These are phyloP conservation scores for Reticulitermes lucifugus DNA, from an alignment of 2,888 invertebrate genomes.

Conservation along the genomic window DNA sequence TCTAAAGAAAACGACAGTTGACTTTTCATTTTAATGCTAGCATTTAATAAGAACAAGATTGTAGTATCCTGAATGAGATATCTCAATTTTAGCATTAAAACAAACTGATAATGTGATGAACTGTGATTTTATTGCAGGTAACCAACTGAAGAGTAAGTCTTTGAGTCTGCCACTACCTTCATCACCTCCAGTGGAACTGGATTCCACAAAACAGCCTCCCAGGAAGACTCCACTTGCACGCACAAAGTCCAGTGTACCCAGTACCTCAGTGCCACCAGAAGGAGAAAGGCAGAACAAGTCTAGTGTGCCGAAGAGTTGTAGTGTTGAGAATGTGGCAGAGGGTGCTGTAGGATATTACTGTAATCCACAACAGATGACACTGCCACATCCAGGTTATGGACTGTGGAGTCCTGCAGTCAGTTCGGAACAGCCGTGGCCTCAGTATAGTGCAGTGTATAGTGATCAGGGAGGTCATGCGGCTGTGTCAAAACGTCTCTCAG, in stretches of 20 bases:
- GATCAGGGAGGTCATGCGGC: slow-evolving; percentile 61
- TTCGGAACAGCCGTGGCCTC: slow-evolving; percentile 50
- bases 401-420: slow-evolving; percentile 54
- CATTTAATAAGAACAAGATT: no score
- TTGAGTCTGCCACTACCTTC: slow-evolving; percentile 65
- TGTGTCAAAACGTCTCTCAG: slow-evolving; percentile 63
- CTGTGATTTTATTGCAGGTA: slow-evolving; percentile 56
- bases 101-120: no score
- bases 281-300: slow-evolving; percentile 27
- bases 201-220: slow-evolving; percentile 54
- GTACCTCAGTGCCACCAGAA: slow-evolving; percentile 43
- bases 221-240: slow-evolving; percentile 74
- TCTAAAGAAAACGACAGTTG: no score
- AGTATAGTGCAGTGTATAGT: slow-evolving; percentile 37
- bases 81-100: no score
- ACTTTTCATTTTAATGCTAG: no score
- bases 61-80: no score
- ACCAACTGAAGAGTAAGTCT: slow-evolving; percentile 62
- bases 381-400: slow-evolving; percentile 39
- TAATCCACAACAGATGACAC: slow-evolving; percentile 22
- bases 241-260: slow-evolving; percentile 73
- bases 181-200: slow-evolving; percentile 49
- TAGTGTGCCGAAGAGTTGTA: slow-evolving; percentile 51
- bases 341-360: slow-evolving; percentile 55
- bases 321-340: slow-evolving; percentile 58